phyloP scores from a whole-genome alignment of 2,888 invertebrate genomes.

The Netelia fuscicornis region DNA sequence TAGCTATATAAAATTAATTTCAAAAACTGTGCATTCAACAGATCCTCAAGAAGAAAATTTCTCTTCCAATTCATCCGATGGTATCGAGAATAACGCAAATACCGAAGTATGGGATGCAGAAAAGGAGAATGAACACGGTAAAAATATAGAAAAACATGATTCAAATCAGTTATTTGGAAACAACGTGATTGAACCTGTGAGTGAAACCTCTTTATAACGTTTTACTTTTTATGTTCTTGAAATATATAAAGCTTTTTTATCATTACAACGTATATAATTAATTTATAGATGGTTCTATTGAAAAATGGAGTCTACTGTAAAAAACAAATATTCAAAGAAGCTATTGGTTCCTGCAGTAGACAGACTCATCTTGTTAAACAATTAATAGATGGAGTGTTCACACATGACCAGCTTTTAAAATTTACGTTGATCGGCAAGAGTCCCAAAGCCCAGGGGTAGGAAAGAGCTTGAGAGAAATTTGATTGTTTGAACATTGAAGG shows the following conservation, averaged over 20 bases:
- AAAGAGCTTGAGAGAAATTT: slow-evolving; percentile 35
- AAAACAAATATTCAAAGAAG: too few species aligned
- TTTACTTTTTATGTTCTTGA: background rate
- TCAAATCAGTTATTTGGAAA: slow-evolving; percentile 5
- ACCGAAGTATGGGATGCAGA: background rate
- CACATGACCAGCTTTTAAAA: background rate
- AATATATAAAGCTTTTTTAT: too few species aligned
- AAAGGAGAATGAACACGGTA: slow-evolving; percentile 10
- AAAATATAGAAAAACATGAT: background rate
- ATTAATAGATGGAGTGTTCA: too few species aligned
- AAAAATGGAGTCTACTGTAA: too few species aligned
- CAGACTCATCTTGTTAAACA: too few species aligned
- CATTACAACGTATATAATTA: too few species aligned
- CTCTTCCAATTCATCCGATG: slow-evolving; percentile 11
- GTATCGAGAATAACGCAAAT: slow-evolving; percentile 2
- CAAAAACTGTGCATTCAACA: slow-evolving; percentile 4
- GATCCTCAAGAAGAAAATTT: slow-evolving; percentile 22
- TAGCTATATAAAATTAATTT: slow-evolving; percentile 1
- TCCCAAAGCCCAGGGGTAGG: slow-evolving; percentile 27
- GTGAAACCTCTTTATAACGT: slow-evolving; percentile 2
- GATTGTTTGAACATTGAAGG: slow-evolving; percentile 29
- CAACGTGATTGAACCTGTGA: slow-evolving; percentile 1
- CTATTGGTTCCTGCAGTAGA: too few species aligned
- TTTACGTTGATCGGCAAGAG: slow-evolving; percentile 30
- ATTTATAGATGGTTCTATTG: too few species aligned